phyloP scores from a whole-genome alignment of 2,888 invertebrate genomes.

The Deilephila elpenor region DNA sequence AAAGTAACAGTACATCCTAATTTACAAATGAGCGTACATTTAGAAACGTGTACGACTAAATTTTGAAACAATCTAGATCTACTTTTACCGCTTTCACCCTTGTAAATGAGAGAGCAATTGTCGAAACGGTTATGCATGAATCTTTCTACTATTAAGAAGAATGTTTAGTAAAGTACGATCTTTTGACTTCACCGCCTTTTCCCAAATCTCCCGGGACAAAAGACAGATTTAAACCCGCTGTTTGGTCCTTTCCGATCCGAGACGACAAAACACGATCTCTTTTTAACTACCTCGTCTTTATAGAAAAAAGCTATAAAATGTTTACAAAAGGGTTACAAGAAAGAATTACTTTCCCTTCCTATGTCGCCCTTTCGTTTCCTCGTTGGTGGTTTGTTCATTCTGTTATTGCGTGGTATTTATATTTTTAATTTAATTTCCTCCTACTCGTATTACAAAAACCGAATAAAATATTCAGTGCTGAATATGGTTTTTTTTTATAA shows the following conservation, averaged over 20 bases:
- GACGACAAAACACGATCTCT: constrained; percentile 8
- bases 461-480: too few species aligned
- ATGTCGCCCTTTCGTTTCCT: constrained; percentile 7
- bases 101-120: constrained; percentile 3
- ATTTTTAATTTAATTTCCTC: neutral
- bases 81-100: constrained; percentile 22
- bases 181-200: constrained; percentile 17
- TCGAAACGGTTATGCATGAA: constrained; percentile 6
- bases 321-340: constrained; percentile 18
- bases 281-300: constrained; percentile 22
- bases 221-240: neutral
- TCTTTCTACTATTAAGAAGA: neutral
- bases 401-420: constrained; percentile 16
- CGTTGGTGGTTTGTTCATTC: neutral
- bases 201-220: constrained; percentile 3
- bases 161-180: neutral
- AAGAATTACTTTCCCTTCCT: constrained; percentile 16
- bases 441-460: too few species aligned
- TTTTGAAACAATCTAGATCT: constrained; percentile 18
- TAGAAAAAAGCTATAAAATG: constrained; percentile 3
- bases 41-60: neutral
- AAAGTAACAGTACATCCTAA: constrained; percentile 15
- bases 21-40: neutral
- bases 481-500: too few species aligned
- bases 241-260: neutral